These are phyloP conservation scores for Nephrocerus scutellatus DNA, from an alignment of 2,888 invertebrate species.

Conservation along the genomic window DNA sequence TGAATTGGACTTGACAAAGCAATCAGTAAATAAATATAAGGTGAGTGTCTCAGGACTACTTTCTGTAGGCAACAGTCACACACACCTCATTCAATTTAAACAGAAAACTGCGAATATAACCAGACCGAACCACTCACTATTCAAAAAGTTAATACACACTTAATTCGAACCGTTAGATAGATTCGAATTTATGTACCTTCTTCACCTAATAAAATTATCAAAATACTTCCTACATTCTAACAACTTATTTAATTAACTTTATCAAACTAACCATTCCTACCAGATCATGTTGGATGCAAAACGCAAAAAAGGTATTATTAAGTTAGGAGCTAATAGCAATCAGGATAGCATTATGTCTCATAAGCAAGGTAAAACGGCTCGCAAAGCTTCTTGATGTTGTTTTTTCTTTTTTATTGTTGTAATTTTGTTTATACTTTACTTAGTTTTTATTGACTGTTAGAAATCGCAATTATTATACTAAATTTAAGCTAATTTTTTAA, in stretches of 20 bases:
- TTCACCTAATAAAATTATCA: background rate
- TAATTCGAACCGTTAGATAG: too few species aligned
- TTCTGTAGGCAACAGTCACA: too few species aligned
- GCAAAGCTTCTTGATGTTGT: slow-evolving; percentile 15
- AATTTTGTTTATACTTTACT: slow-evolving; percentile 4
- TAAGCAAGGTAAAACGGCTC: slow-evolving; percentile 60
- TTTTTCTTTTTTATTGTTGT: slow-evolving; percentile 8
- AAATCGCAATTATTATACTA: too few species aligned
- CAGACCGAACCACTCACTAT: too few species aligned
- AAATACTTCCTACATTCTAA: too few species aligned
- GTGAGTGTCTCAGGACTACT: too few species aligned
- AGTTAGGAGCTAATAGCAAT: slow-evolving; percentile 56
- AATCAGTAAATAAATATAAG: slow-evolving; percentile 69
- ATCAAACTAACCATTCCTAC: background rate
- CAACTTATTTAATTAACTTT: background rate
- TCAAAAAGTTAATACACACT: too few species aligned
- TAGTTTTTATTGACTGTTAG: too few species aligned
- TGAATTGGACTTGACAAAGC: slow-evolving; percentile 68
- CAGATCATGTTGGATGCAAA: slow-evolving; percentile 66
- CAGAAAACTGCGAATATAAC: too few species aligned
- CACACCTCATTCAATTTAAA: too few species aligned
- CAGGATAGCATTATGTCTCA: slow-evolving; percentile 69
- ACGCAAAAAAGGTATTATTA: slow-evolving; percentile 63
- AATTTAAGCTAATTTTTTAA: too few species aligned
- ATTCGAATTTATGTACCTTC: too few species aligned